Evolutionary conservation across 2,888 invertebrate species (phyloP).

Genomic region (Dugesia japonica): DNA sequence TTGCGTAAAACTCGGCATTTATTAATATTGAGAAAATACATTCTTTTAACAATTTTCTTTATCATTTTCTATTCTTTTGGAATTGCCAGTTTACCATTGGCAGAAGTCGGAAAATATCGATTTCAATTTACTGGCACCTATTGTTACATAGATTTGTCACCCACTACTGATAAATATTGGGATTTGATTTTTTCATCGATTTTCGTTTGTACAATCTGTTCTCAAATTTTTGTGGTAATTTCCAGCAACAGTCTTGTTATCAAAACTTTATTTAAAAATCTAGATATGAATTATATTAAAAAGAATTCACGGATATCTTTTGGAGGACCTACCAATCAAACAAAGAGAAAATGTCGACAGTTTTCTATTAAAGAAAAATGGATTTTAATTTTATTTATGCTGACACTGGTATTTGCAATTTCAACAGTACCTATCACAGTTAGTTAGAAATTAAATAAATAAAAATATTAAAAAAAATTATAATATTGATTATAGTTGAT

Average conservation of each 20-base stretch:
- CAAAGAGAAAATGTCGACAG: background rate
- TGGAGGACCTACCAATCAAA: background rate
- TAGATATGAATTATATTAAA: background rate
- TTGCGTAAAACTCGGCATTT: background rate
- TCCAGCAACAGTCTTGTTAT: background rate
- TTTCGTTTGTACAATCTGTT: background rate
- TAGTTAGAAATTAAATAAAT: too few relatives aligned
- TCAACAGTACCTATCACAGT: background rate
- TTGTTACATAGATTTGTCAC: background rate
- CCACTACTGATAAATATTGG: background rate
- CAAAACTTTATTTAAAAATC: background rate
- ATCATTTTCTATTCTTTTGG: background rate
- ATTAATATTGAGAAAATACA: background rate
- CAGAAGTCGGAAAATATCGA: background rate
- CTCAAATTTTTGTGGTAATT: background rate
- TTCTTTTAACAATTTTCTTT: background rate
- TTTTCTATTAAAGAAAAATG: background rate
- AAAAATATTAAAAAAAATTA: too few relatives aligned
- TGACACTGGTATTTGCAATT: background rate
- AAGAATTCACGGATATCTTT: background rate
- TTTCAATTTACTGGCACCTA: background rate
- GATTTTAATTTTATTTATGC: background rate
- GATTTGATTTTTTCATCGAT: background rate
- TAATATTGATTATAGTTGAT: too few relatives aligned
- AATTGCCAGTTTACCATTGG: background rate